Evolutionary conservation across 2,797 vertebrate species (phyloP), one percentile per base, ranked within the genome.

Genomic region (Rhynchonycteris naso): DNA sequence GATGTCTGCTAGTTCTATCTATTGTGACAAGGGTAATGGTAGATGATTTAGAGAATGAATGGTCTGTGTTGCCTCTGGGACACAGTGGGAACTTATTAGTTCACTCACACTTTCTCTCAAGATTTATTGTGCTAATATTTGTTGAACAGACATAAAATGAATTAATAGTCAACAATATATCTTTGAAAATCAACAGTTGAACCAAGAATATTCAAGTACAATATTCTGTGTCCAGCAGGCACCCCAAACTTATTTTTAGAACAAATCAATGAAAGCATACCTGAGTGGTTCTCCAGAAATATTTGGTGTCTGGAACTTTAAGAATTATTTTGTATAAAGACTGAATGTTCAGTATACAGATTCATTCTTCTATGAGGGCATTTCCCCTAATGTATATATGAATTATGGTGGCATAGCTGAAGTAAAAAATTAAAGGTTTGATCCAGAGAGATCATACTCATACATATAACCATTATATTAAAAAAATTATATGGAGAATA

Each of bases 21-120:
- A 5, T 0, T 1, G 11, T 21, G 56, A 14, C 19, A 54, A 76
- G 24, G 47, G 3, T 47, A 52, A 15, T 0, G 0, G 47, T 6
- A 2, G 22, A 8, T 16, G 26, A 43, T n/a, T 24, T 74, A 24
- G 50, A 88, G 38, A 86, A 21, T 18, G 30, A 21, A 15, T 26
- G 3, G 28, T 30, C 26, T 3, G 1, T 12, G 19, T 8, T 35
- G 22, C 30, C 13, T 91, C 30, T 38, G 38, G 33, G 9, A 24
- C 7, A 43, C 2, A 52, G 10, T 1, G 26, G 10, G 7, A 54
- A 7, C 19, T 66, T 65, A 24, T 7, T 66, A 21, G 71, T 33
- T 58, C 19, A 30, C 4, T 74, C 33, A 13, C 3, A 35, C 5
- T 52, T 65, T 80, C 74, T 82, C n/a, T 76, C 54, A 84, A 76